phyloP scores from a whole-genome alignment of 1,140 invertebrate genomes.

The Sycophila sp. region DNA sequence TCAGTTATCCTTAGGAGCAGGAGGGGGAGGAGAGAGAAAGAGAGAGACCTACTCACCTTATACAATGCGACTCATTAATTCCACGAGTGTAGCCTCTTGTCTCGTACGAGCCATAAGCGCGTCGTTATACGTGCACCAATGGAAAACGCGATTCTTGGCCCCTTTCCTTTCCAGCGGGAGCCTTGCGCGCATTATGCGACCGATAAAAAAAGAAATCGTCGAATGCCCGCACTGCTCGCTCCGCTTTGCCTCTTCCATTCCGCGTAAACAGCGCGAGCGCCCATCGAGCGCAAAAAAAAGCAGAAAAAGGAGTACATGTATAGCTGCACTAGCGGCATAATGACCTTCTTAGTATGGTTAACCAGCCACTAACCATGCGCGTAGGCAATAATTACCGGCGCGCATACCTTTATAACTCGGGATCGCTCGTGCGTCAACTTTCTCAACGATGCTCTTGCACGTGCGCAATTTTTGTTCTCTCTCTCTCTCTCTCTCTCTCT shows the following conservation, averaged over 20 bases:
- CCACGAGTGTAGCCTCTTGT: constrained; percentile 27
- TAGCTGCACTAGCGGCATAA: constrained; percentile 47
- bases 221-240: not conserved
- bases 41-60: not conserved
- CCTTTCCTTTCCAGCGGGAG: not conserved
- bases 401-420: constrained; percentile 40
- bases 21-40: not conserved
- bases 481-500: not conserved
- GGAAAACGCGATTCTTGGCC: constrained; percentile 22
- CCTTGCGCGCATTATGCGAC: not conserved
- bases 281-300: not conserved
- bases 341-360: constrained; percentile 61
- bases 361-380: constrained; percentile 59
- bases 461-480: constrained; percentile 6
- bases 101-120: constrained; percentile 4
- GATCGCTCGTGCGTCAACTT: constrained; percentile 59
- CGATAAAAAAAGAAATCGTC: constrained; percentile 27
- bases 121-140: constrained; percentile 8
- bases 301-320: no score
- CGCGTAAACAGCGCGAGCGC: not conserved
- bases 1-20: constrained; percentile 19
- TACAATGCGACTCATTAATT: constrained; percentile 39
- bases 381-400: constrained; percentile 59
- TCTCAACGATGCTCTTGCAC: constrained; percentile 47
- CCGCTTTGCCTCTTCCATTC: not conserved